phyloP scores from a whole-genome alignment of 2,113 vertebrate genomes.

The Pteropus alecto region DNA sequence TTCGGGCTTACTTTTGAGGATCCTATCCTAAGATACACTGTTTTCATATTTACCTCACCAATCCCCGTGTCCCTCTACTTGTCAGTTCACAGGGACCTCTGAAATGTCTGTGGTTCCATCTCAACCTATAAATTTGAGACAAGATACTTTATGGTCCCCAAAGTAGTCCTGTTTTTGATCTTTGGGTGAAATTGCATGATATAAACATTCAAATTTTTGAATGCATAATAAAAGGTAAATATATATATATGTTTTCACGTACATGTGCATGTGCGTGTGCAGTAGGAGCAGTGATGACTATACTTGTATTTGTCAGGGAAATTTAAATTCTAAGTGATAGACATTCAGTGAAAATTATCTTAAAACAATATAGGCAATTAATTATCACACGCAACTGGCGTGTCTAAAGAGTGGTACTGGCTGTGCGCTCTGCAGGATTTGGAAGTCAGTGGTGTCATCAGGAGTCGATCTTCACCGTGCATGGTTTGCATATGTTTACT shows the following conservation, averaged over 20 bases:
- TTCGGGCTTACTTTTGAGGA: neutral
- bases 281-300: neutral
- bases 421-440: neutral
- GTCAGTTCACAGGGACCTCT: neutral
- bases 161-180: neutral
- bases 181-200: neutral
- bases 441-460: neutral
- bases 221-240: neutral
- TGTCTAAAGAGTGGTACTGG: neutral
- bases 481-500: neutral
- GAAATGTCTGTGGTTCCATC: neutral
- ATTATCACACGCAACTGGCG: neutral
- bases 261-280: accelerated
- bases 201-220: neutral
- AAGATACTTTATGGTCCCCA: neutral
- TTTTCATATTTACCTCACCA: neutral
- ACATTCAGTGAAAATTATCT: neutral
- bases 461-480: neutral
- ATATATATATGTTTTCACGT: neutral
- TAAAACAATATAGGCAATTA: neutral
- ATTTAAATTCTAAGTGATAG: neutral
- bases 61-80: neutral
- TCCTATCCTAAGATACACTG: neutral
- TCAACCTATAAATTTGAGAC: neutral
- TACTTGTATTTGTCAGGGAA: neutral